These are phyloP conservation scores for Diglossa cyanea DNA, from an alignment of 2,797 vertebrate genomes.

Conservation along the genomic window DNA sequence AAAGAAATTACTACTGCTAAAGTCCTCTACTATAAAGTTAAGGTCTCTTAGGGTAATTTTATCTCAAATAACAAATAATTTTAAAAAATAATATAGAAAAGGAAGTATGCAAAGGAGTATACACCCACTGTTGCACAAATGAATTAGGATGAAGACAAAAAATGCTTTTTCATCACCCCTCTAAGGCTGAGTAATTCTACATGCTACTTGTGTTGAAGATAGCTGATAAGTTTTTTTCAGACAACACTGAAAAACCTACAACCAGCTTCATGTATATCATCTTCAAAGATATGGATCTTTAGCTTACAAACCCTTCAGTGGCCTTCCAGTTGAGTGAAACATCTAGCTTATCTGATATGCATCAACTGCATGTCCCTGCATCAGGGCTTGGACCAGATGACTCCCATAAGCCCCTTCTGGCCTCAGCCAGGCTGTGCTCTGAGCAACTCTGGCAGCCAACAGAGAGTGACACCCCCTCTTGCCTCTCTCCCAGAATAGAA, in stretches of 20 bases:
- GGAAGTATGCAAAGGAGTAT: neutral
- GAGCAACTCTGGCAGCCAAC: neutral
- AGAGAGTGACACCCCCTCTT: neutral
- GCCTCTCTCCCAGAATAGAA: neutral
- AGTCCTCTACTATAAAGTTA: neutral
- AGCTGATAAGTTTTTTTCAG: neutral
- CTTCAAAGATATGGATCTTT: neutral
- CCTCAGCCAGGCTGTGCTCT: neutral
- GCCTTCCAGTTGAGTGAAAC: neutral
- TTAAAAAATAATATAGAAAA: neutral
- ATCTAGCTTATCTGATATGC: neutral
- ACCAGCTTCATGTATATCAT: neutral
- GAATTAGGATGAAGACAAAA: neutral
- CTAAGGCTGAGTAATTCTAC: neutral
- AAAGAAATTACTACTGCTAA: neutral
- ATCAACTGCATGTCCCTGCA: neutral
- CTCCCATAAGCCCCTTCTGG: neutral
- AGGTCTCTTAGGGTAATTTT: neutral
- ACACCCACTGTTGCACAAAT: constrained; percentile 1
- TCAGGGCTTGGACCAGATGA: neutral
- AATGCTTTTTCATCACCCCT: neutral
- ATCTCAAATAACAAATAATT: neutral
- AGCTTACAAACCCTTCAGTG: neutral
- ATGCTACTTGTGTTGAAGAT: neutral
- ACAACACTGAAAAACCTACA: neutral